Percentiles rank a stretch among this genome's conserved stretches.
These are phyloP conservation scores for Myathropa florea DNA, from an alignment of 2,888 invertebrate genomes.

Conservation along the genomic window DNA sequence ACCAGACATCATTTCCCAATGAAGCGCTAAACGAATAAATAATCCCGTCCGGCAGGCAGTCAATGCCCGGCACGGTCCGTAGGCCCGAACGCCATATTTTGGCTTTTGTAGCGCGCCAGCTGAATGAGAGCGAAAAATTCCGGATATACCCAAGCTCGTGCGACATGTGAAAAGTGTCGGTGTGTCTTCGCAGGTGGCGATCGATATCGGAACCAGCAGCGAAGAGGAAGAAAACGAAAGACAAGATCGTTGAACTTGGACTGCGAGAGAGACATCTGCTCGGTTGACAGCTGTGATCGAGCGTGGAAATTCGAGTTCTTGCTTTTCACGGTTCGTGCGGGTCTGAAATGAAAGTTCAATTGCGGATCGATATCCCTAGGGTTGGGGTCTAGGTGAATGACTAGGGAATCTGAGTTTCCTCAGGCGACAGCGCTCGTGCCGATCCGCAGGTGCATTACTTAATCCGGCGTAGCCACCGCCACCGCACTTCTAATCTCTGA, in stretches of 20 bases:
- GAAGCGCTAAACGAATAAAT: constrained; percentile 44
- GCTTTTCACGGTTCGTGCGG: neutral
- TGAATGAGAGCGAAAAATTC: constrained; percentile 26
- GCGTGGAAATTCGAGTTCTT: neutral
- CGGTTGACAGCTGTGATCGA: too few relatives aligned
- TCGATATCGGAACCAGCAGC: neutral
- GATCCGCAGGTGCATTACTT: neutral
- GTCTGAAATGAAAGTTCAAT: neutral
- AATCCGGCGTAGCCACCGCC: neutral
- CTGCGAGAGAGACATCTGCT: neutral
- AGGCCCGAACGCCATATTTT: constrained; percentile 17
- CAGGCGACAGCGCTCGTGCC: neutral
- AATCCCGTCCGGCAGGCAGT: neutral
- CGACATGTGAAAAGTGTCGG: constrained; percentile 45
- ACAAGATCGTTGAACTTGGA: constrained; percentile 29
- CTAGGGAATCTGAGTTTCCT: neutral
- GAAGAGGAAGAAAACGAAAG: neutral
- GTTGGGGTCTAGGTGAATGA: neutral
- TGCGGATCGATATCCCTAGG: neutral
- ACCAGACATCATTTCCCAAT: constrained; percentile 28
- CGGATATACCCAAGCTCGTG: constrained; percentile 28
- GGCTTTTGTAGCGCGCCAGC: constrained; percentile 15
- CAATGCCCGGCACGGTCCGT: neutral
- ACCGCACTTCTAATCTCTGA: neutral
- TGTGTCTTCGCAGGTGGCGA: constrained; percentile 35